Evolutionary conservation across 2,113 vertebrate genomes (phyloP), one percentile per base, ranked within the genome.

Genomic region (Gyps fulvus): DNA sequence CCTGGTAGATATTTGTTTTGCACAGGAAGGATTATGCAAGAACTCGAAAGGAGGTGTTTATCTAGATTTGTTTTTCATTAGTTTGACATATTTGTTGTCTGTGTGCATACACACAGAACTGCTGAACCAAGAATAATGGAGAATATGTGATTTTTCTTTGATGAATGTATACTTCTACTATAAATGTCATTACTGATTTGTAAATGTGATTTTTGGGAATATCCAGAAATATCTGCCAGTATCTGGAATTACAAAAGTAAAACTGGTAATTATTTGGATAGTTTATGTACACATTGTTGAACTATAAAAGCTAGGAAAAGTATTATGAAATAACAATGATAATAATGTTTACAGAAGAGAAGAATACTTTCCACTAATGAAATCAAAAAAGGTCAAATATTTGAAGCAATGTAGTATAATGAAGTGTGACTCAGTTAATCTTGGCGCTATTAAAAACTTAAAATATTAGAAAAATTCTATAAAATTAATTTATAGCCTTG

Each of bases 401-500:
- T 95, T 93, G 74, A 95, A 91, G 72, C 47, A 69, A 80, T 77
- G 61, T 77, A 83, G 90, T 78, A 62, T 52, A 90, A 93, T 91
- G 94, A 97, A 96, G 76, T 91, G 96, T 90, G 86, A 90, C 83
- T 93, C 74, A 20, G 84, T 94, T 97, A 96, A 87, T 97, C 90
- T 91, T 95, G 69, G 90, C 3, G 7, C 89, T 93, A 95, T 95
- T 98, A 96, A 96, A 95, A 95, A 88, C 87, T 66, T 93, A 90
- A 97, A 97, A 96, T 97, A 83, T 81, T 95, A 82, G 77, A 89
- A 92, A 95, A 97, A 96, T 93, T 90, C 92, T 95, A 76, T 95
- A 93, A 97, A 97, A 85, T 79, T 54, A 89, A 97, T 89, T 94
- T 71, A 94, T 50, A 89, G 72, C 50, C 81, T 91, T 94, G 78